Evolutionary conservation across 2,888 invertebrate species (phyloP).

Genomic region (Tenthredo livida): DNA sequence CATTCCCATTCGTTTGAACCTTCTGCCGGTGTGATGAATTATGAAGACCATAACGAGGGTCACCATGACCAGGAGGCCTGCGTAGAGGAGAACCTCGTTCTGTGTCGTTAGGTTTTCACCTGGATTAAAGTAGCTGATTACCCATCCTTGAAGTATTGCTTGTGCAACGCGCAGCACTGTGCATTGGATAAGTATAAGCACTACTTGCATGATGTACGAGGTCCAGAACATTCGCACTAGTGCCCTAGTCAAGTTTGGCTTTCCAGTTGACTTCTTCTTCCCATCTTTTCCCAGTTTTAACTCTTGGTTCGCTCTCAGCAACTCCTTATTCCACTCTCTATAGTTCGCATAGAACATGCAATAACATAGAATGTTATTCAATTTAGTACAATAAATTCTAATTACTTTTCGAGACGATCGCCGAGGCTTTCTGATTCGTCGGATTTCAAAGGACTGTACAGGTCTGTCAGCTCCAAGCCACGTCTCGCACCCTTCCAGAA

Average conservation of each 20-base stretch:
- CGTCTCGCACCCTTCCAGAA: conserved; percentile 74
- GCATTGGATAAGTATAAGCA: conserved; percentile 57
- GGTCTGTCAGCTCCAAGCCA: conserved; percentile 75
- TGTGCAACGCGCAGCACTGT: conserved; percentile 56
- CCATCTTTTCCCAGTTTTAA: conserved; percentile 59
- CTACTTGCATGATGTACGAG: conserved; percentile 62
- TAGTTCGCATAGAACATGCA: neutral
- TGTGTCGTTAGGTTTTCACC: neutral
- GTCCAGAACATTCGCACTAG: conserved; percentile 76
- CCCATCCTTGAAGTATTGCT: conserved; percentile 68
- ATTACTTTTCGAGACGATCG: conserved; percentile 74
- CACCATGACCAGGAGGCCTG: conserved; percentile 73
- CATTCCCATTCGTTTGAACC: conserved; percentile 80
- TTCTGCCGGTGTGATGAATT: conserved; percentile 76
- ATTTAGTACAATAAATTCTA: neutral
- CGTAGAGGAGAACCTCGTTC: conserved; percentile 61
- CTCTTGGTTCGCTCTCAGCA: conserved; percentile 66
- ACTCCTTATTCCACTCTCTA: conserved; percentile 78
- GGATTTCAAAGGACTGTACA: conserved; percentile 72
- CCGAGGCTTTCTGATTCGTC: conserved; percentile 74
- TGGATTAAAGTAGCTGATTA: conserved; percentile 68
- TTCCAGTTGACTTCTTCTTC: conserved; percentile 65
- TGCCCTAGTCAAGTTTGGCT: conserved; percentile 78
- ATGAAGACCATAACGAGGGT: conserved; percentile 74
- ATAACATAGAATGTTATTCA: neutral